Evolutionary conservation across 2,797 vertebrate genomes (phyloP).

Genomic region (Enteromius argenteus): DNA sequence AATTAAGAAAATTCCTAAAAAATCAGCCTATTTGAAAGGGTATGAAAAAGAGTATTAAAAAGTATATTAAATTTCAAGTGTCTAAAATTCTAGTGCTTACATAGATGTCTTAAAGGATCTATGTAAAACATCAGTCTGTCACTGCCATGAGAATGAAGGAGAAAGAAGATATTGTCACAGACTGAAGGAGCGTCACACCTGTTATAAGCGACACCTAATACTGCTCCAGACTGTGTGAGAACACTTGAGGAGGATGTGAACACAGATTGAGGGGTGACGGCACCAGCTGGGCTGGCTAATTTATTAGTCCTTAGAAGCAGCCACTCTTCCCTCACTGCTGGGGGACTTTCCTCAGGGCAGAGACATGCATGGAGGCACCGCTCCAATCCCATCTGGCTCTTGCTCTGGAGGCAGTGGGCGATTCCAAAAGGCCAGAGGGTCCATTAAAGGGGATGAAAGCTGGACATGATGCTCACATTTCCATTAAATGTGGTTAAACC

Average conservation of each 20-base stretch:
- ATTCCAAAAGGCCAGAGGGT: constrained; percentile 28
- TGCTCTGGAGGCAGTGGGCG: constrained; percentile 11
- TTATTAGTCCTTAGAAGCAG: constrained; percentile 26
- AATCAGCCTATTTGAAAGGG: background rate
- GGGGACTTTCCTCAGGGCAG: constrained; percentile 8
- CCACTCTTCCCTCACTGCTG: constrained; percentile 9
- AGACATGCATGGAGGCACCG: constrained; percentile 15
- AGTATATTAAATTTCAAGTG: too few species aligned
- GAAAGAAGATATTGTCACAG: constrained; percentile 66
- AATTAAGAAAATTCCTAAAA: background rate
- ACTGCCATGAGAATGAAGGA: constrained; percentile 10
- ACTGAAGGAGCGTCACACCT: constrained; percentile 76
- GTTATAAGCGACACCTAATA: constrained; percentile 74
- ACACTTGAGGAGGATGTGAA: constrained; percentile 46
- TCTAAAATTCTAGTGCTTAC: background rate
- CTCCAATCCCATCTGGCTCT: constrained; percentile 28
- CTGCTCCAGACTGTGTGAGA: constrained; percentile 55
- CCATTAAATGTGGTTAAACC: constrained; percentile 34
- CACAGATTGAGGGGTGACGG: constrained; percentile 47
- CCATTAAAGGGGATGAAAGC: constrained; percentile 33
- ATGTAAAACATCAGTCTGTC: background rate
- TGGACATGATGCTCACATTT: constrained; percentile 32
- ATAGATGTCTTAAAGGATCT: background rate
- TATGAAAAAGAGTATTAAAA: too few species aligned
- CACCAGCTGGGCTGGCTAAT: constrained; percentile 51